A percentile compares a stretch with the other conserved stretches of the same genome.
Evolutionary conservation across 2,113 vertebrate genomes (phyloP).

Genomic region (Sclerurus mexicanus): DNA sequence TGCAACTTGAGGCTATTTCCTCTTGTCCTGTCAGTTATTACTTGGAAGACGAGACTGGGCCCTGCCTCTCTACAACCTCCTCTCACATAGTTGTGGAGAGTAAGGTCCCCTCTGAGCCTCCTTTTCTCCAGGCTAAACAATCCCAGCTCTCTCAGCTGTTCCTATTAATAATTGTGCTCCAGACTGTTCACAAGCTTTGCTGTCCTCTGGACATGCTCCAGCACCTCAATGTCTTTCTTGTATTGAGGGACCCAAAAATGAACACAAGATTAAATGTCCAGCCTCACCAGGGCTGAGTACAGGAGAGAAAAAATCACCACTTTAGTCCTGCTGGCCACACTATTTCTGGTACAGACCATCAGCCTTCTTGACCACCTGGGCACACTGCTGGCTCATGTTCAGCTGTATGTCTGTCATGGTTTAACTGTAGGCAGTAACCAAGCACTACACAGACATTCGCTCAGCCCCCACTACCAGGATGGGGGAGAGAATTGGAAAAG

Average conservation of each 20-base stretch:
- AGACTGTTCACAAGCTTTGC: not conserved
- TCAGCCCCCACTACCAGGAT: not conserved
- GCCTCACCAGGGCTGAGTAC: not conserved
- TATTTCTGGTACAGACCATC: not conserved
- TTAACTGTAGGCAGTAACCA: not conserved
- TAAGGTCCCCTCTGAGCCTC: not conserved
- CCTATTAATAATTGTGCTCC: not conserved
- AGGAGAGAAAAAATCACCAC: not conserved
- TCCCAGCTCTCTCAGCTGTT: not conserved
- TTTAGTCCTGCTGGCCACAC: not conserved
- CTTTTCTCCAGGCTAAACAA: not conserved
- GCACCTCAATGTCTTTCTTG: not conserved
- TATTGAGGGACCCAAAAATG: not conserved
- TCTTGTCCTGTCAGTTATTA: not conserved
- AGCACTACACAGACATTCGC: too few species aligned
- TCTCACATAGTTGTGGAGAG: not conserved
- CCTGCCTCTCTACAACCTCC: fast-evolving
- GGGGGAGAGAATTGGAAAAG: not conserved
- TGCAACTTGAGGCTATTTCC: not conserved
- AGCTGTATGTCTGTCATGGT: not conserved
- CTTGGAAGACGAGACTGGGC: not conserved
- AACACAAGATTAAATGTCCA: not conserved
- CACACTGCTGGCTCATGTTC: not conserved
- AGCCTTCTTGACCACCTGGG: fast-evolving
- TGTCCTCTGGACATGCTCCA: not conserved